A percentile compares a stretch with the other conserved stretches of the same genome.
Evolutionary conservation across 92 coral and sea anemone species (phyloP).

Genomic region (Montipora capitata): DNA sequence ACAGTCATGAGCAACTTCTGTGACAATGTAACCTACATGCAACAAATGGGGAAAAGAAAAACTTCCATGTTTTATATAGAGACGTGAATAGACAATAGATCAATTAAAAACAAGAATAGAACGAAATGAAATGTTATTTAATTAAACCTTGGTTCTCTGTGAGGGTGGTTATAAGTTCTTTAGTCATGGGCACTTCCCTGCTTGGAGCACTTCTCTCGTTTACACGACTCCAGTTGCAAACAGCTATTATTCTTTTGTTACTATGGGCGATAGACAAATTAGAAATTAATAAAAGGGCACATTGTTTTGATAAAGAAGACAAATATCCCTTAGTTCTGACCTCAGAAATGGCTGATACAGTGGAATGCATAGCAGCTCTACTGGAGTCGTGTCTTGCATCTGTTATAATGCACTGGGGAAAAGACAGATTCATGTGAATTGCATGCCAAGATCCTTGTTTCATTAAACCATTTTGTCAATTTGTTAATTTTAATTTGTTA

Average conservation of each 20-base stretch:
- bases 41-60: background rate
- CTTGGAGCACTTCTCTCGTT: slow-evolving; percentile 42
- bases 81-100: background rate
- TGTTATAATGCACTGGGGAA: too few relatives aligned
- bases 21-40: background rate
- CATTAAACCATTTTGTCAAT: too few relatives aligned
- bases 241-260: slow-evolving; percentile 41
- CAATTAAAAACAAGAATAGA: background rate
- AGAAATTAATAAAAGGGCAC: too few relatives aligned
- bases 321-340: background rate
- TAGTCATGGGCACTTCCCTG: slow-evolving; percentile 55
- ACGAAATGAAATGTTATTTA: too few relatives aligned
- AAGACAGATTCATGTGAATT: too few relatives aligned
- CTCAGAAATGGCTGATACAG: background rate
- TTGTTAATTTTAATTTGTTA: too few relatives aligned
- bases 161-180: slow-evolving; percentile 43
- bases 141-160: slow-evolving; percentile 33
- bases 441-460: too few relatives aligned
- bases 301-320: background rate
- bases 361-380: background rate
- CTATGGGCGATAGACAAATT: background rate
- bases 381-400: too few relatives aligned
- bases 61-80: background rate
- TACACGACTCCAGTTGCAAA: slow-evolving; percentile 22
- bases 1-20: slow-evolving; percentile 23